A percentile compares a stretch with the other conserved stretches of the same genome.
phyloP scores from a whole-genome alignment of 2,888 invertebrate species.

The Idaea biselata region DNA sequence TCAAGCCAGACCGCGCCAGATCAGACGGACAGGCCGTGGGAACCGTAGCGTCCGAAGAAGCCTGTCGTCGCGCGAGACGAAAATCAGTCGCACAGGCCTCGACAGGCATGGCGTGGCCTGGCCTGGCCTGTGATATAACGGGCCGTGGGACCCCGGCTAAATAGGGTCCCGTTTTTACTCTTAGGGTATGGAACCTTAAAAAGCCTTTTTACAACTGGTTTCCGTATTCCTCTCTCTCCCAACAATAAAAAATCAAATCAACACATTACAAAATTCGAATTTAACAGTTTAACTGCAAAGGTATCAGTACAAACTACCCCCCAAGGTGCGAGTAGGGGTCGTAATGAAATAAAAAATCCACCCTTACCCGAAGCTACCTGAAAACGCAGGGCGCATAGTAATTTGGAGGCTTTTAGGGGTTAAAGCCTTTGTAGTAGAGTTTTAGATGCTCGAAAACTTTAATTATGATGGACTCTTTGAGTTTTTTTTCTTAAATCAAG shows the following conservation, averaged over 20 bases:
- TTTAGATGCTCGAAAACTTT: slow-evolving; percentile 5
- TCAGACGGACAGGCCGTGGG: no score
- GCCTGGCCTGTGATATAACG: no score
- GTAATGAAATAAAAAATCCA: slow-evolving; percentile 44
- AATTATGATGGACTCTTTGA: slow-evolving; percentile 7
- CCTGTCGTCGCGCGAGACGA: no score
- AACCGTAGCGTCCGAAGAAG: no score
- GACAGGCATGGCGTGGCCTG: no score
- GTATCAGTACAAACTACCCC: neutral
- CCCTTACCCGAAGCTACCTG: slow-evolving; percentile 30
- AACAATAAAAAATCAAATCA: neutral
- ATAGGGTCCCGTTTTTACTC: no score
- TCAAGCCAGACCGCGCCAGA: no score
- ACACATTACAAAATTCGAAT: neutral
- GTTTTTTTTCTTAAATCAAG: neutral
- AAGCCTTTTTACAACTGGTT: neutral
- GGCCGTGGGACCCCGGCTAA: no score
- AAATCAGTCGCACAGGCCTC: no score
- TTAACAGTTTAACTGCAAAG: slow-evolving; percentile 1
- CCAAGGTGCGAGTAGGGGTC: slow-evolving; percentile 24
- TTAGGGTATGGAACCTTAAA: no score
- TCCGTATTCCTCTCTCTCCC: neutral
- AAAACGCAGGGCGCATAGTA: slow-evolving; percentile 34
- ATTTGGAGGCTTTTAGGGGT: slow-evolving; percentile 19
- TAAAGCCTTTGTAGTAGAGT: slow-evolving; percentile 15